Percentiles rank a stretch among this genome's conserved stretches.
These are phyloP conservation scores for Mantis religiosa DNA, from an alignment of 2,888 invertebrate species.

Conservation along the genomic window DNA sequence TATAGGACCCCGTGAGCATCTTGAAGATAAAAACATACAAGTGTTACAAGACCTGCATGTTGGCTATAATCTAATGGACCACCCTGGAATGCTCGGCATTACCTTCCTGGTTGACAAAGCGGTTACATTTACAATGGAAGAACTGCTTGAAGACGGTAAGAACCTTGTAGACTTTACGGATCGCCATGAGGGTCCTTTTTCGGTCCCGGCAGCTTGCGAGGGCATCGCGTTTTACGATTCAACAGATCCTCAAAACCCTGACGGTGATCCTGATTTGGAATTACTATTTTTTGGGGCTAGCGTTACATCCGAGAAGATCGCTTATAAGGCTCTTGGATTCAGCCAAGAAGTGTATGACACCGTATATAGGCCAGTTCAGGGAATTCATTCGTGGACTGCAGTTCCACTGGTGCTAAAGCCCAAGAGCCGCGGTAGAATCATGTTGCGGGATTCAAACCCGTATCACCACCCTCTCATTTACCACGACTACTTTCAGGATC, in stretches of 20 bases:
- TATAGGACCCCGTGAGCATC: conserved; percentile 59
- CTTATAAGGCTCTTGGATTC: conserved; percentile 40
- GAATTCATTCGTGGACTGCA: conserved; percentile 44
- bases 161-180: conserved; percentile 54
- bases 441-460: conserved; percentile 75
- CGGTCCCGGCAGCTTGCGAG: conserved; percentile 73
- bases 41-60: conserved; percentile 67
- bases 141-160: background rate
- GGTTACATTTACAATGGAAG: conserved; percentile 37
- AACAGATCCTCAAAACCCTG: conserved; percentile 46
- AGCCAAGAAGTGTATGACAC: conserved; percentile 44
- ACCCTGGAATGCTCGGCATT: conserved; percentile 67
- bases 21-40: conserved; percentile 55
- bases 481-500: conserved; percentile 82
- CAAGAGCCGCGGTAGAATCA: conserved; percentile 78
- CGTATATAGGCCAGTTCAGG: conserved; percentile 45
- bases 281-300: background rate
- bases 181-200: conserved; percentile 64
- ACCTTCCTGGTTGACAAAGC: conserved; percentile 66
- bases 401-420: conserved; percentile 64
- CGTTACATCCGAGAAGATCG: background rate
- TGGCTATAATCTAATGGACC: conserved; percentile 79
- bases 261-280: background rate
- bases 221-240: conserved; percentile 72
- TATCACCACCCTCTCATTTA: conserved; percentile 78